Conservation (phyloP, 2,888 invertebrate species). For the Tiliacea citrago region DNA sequence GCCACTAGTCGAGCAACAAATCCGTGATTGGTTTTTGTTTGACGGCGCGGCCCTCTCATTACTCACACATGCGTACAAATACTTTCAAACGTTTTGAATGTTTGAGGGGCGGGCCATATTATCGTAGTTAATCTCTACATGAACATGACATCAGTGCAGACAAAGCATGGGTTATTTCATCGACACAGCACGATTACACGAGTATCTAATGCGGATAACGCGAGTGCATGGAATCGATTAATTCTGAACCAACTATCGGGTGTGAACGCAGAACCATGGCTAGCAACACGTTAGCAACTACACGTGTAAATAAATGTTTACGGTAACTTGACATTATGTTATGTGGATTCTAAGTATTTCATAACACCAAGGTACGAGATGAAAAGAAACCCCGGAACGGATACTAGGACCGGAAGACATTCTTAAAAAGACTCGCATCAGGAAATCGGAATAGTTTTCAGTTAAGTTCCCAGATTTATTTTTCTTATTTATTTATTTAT, state of each 20-base stretch:
- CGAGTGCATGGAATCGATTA: slow-evolving; percentile 5
- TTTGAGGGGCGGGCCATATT: too few relatives aligned
- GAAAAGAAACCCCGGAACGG: background rate
- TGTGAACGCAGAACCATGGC: background rate
- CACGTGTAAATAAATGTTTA: background rate
- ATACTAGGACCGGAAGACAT: background rate
- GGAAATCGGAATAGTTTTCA: background rate
- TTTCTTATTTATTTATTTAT: too few relatives aligned
- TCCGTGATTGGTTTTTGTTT: too few relatives aligned
- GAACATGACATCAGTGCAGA: background rate
- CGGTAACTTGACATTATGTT: background rate
- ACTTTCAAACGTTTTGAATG: too few relatives aligned
- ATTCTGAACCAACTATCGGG: slow-evolving; percentile 1
- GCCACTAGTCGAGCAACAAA: too few relatives aligned
- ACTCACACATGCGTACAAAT: too few relatives aligned
- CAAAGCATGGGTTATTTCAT: background rate
- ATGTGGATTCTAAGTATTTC: background rate
- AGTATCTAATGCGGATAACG: slow-evolving; percentile 1
- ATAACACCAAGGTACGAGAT: too few relatives aligned
- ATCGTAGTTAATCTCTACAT: too few relatives aligned
- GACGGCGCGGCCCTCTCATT: too few relatives aligned
- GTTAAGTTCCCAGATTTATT: background rate
- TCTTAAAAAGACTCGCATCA: background rate
- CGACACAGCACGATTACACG: too few relatives aligned
- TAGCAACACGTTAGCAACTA: background rate